Base-by-base conservation (phyloP, 2,797 vertebrate species). In the Lacerta viridis region DNA sequence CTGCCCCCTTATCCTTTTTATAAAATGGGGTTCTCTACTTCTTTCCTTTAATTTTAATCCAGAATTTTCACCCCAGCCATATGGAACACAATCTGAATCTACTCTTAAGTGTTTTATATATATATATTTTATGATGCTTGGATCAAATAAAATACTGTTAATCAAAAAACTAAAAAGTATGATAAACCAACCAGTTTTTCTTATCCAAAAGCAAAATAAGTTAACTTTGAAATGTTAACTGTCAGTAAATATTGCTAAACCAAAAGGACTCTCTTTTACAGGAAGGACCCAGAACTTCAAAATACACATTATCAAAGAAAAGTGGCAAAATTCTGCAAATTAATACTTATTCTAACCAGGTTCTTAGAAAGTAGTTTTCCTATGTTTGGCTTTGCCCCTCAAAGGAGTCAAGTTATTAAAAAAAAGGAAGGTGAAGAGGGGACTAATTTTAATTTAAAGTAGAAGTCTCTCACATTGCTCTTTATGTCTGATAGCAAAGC, bases 301-400 rank as follows among this genome's bases (percentile, higher is more conserved):
- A 83, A 81, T 29, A 25, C 29, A 7, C 43, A n/a, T 46, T 83
- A 69, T 83, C 64, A 74, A 74, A 9, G 46, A 29, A 71, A 39
- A 84, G 43, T 39, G 39, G 82, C 43, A 18, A 29, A 59, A 75
- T 59, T 75, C 25, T 84, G 36, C 83, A 84, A 59, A 84, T 66
- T 36, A 66, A 66, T 59, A 59, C 5, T 3, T 59, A 59, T 2
- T 15, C 83, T 81, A 66, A 4, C 20, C 7, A 46, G 15, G 10
- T 84, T 55, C 82, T 72, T 46, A 55, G 83, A 74, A 74, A 72
- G 23, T 36, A 23, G 13, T 59, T 84, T 74, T 59, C 17, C 20
- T 50, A 2, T 46, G 41, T 36, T 64, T 64, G 15, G 64, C 5
- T 7, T 18, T 11, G n/a, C 20, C 18, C 55, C 72, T 74, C 46